Evolutionary conservation across 2,888 invertebrate genomes (phyloP), one percentile per base, ranked within the genome.

Genomic region (Cloeon dipterum): DNA sequence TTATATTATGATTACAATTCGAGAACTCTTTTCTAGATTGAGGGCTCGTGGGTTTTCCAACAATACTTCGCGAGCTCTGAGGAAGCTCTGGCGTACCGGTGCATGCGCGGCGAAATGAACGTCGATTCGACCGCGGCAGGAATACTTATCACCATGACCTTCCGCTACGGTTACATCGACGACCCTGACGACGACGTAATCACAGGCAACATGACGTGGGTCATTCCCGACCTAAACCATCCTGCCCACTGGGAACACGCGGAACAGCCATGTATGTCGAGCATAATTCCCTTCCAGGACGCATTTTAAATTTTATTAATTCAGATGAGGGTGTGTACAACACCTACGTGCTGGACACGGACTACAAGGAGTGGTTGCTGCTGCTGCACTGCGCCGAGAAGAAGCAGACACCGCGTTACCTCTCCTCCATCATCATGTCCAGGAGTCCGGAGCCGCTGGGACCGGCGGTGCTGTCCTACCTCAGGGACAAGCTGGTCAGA

Each of bases 31-130:
- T n/a, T n/a, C n/a, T 53, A 79, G 78, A 67, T 86, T 62, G 61
- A 83, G 46, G 83, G 85, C 8, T 65, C 66, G 43, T 86, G 85
- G 85, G 79, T 68, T 56, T 77, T 85, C 32, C 75, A 83, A 14
- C 81, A 85, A 51, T 85, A 85, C 57, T 86, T 82, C 51, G 83
- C 85, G 2, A 83, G 82, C 51, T 81, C 78, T 1, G 85, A 85
- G 55, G 85, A 85, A 58, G 74, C 78, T 3, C 62, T 82, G 7
- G 73, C 77, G 4, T 86, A 85, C 54, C 70, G 78, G 49, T 86
- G 85, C 50, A 85, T 86, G 85, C 62, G 70, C 44, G 74, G 82
- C 1, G 72, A 74, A 34, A 68, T 77, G 46, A 16, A 29, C n/a
- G 29, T 29, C 7, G 68, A 68, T 3, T 56, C 66, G 46, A 55